Percentiles rank a stretch among this genome's conserved stretches.
phyloP scores from a whole-genome alignment of 2,113 vertebrate species.

The Axis porcinus region DNA sequence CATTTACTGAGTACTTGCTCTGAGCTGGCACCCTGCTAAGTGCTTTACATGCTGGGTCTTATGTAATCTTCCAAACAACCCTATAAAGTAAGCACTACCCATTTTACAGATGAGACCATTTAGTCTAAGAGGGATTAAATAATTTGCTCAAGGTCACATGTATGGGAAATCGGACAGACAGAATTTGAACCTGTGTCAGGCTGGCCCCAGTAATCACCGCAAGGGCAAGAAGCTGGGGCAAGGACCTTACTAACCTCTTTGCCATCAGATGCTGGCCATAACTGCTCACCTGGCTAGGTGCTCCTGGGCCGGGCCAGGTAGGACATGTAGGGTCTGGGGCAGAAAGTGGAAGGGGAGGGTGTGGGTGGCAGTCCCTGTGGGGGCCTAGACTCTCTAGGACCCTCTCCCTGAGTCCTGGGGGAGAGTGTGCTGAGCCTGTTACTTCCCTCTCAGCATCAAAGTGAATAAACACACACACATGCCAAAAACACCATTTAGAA shows the following conservation, averaged over 20 bases:
- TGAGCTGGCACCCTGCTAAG: not conserved
- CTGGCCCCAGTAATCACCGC: not conserved
- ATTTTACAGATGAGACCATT: not conserved
- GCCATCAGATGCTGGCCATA: not conserved
- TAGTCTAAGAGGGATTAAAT: not conserved
- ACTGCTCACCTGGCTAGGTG: not conserved
- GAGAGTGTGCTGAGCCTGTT: not conserved
- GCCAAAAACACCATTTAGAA: not conserved
- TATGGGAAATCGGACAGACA: not conserved
- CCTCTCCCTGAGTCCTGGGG: not conserved
- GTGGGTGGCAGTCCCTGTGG: not conserved
- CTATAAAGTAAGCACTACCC: not conserved
- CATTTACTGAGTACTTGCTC: not conserved
- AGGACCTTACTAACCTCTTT: not conserved
- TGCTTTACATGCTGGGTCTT: not conserved
- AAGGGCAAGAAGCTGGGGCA: not conserved
- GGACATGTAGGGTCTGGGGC: not conserved
- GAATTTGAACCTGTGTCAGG: not conserved
- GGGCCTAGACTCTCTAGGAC: not conserved
- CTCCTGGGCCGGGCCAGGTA: not conserved
- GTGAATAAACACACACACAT: not conserved
- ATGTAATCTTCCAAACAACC: not conserved
- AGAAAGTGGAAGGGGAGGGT: not conserved
- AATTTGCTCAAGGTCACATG: not conserved
- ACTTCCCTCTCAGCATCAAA: not conserved